A percentile compares a stretch with the other conserved stretches of the same genome.
These are phyloP conservation scores for Aphis craccivora DNA, from an alignment of 1,140 invertebrate species.

Conservation along the genomic window DNA sequence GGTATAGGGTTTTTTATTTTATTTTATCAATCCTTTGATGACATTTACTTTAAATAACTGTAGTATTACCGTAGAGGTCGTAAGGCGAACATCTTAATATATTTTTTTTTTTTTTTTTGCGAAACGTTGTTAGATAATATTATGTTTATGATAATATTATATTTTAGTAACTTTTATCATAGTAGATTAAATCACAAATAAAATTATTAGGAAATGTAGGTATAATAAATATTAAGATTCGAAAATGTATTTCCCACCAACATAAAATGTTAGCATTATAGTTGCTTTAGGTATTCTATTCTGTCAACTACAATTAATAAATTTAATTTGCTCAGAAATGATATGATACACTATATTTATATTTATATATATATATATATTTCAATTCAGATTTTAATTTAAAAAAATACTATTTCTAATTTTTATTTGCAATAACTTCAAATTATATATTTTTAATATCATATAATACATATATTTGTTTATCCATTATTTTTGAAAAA, in stretches of 20 bases:
- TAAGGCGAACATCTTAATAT: not conserved
- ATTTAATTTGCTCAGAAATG: too few relatives aligned
- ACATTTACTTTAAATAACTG: not conserved
- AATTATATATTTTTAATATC: too few relatives aligned
- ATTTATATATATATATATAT: too few relatives aligned
- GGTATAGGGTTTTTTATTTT: not conserved
- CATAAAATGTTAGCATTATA: not conserved
- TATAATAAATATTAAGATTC: too few relatives aligned
- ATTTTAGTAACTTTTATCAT: not conserved
- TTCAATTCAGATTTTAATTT: too few relatives aligned
- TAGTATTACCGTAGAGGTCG: not conserved
- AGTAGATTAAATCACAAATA: not conserved
- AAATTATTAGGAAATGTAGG: not conserved
- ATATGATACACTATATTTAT: too few relatives aligned
- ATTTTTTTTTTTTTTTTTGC: not conserved
- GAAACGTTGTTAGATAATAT: not conserved
- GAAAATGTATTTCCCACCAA: not conserved
- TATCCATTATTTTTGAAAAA: too few relatives aligned
- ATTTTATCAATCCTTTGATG: not conserved
- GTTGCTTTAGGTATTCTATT: not conserved
- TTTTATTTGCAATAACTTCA: too few relatives aligned
- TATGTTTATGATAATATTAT: not conserved
- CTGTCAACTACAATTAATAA: not conserved
- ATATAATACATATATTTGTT: too few relatives aligned
- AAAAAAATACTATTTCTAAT: too few relatives aligned